Conservation (phyloP, 1,140 invertebrate genomes). For the Ericerus pela region DNA sequence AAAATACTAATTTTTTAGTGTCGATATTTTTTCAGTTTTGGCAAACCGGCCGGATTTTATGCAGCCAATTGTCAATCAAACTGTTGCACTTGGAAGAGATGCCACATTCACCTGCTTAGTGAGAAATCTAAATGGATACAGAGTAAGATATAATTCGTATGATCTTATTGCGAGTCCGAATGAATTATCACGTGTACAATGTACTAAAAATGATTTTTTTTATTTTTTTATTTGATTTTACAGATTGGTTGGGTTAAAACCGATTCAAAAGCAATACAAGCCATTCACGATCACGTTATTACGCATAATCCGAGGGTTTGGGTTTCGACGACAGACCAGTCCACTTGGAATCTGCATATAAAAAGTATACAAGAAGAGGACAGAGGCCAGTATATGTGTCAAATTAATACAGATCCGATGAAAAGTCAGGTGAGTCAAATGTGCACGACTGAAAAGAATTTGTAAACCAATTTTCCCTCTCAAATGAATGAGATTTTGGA, state of each 20-base stretch:
- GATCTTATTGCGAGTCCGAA: too few species aligned
- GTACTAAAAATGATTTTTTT: background rate
- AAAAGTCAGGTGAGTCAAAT: constrained; percentile 63
- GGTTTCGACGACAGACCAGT: constrained; percentile 70
- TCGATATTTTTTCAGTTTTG: too few species aligned
- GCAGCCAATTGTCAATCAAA: constrained; percentile 65
- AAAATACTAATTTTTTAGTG: too few species aligned
- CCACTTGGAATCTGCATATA: constrained; percentile 77
- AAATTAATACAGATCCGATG: constrained; percentile 88
- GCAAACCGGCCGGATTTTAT: constrained; percentile 70
- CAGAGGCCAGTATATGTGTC: constrained; percentile 79
- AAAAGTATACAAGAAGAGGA: constrained; percentile 65
- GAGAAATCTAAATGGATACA: constrained; percentile 71
- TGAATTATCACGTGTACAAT: background rate
- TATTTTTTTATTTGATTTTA: constrained; percentile 3
- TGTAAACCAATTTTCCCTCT: too few species aligned
- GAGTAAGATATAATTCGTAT: constrained; percentile 51
- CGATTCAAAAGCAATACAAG: constrained; percentile 78
- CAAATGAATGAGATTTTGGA: too few species aligned
- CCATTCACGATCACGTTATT: constrained; percentile 83
- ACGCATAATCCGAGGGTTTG: constrained; percentile 72
- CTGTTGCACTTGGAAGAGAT: constrained; percentile 66
- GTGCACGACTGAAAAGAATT: too few species aligned
- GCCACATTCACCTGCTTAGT: constrained; percentile 76
- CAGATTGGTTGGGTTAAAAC: constrained; percentile 87